A percentile compares a stretch with the other conserved stretches of the same genome.
Evolutionary conservation across 92 coral and sea anemone species (phyloP).

Genomic region (Phymanthus crucifer): DNA sequence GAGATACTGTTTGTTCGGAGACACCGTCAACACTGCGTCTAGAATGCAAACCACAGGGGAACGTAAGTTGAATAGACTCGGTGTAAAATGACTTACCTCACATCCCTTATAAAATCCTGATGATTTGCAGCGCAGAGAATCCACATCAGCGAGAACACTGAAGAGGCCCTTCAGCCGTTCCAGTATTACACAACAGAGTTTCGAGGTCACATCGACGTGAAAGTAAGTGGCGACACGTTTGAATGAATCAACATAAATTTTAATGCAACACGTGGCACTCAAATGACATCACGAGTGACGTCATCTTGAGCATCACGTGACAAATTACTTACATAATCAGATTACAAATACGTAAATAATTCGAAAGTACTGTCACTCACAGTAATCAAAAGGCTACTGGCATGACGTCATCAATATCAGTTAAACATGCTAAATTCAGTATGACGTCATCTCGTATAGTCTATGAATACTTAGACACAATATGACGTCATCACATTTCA

Average conservation of each 20-base stretch:
- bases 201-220: constrained; percentile 51
- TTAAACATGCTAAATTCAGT: too few relatives aligned
- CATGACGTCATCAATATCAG: background rate
- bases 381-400: background rate
- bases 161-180: constrained; percentile 21
- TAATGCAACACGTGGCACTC: background rate
- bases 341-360: too few relatives aligned
- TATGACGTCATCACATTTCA: background rate
- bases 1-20: constrained; percentile 80
- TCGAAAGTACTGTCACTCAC: background rate
- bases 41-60: constrained; percentile 73
- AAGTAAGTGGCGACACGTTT: constrained; percentile 46
- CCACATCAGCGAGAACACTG: constrained; percentile 63
- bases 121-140: constrained; percentile 56
- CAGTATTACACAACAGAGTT: constrained; percentile 36
- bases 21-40: constrained; percentile 78
- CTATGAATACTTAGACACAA: too few relatives aligned
- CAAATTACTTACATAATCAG: background rate
- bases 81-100: background rate
- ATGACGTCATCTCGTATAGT: background rate
- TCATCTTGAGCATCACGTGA: background rate
- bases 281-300: background rate
- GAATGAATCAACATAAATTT: too few relatives aligned
- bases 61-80: constrained; percentile 48
- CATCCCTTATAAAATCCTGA: background rate